Conservation (phyloP, 2,888 invertebrate genomes). For the Metellina segmentata region DNA sequence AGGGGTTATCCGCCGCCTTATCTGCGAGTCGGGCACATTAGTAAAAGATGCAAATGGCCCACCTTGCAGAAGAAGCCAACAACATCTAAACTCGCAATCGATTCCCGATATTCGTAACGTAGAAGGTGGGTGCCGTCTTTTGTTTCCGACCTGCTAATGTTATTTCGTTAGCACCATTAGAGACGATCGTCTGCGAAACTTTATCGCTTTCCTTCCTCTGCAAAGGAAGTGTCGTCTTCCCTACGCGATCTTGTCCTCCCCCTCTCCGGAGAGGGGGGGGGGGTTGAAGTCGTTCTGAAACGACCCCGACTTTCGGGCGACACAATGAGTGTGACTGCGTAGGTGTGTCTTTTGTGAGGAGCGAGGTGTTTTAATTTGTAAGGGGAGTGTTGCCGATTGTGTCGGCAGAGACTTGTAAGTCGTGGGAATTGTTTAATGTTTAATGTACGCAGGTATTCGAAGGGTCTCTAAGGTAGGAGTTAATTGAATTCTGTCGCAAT, state of each 20-base stretch:
- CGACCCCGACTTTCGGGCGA: background rate
- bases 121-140: constrained; percentile 47
- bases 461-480: background rate
- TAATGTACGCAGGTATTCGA: too few species aligned
- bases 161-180: constrained; percentile 63
- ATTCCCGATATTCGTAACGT: constrained; percentile 51
- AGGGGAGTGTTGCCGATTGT: background rate
- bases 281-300: background rate
- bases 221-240: background rate
- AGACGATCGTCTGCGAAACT: background rate
- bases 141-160: constrained; percentile 70
- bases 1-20: constrained; percentile 33
- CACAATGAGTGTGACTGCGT: constrained; percentile 18
- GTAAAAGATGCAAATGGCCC: constrained; percentile 66
- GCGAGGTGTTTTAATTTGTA: background rate
- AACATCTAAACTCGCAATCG: constrained; percentile 61
- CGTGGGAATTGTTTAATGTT: background rate
- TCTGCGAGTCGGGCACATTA: constrained; percentile 25
- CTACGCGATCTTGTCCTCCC: background rate
- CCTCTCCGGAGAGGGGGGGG: background rate
- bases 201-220: constrained; percentile 5
- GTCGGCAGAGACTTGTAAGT: background rate
- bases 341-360: background rate
- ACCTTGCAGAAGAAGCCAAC: constrained; percentile 24
- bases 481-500: background rate